Base-by-base conservation (phyloP, 1,140 invertebrate species). In the Papilio machaon region DNA sequence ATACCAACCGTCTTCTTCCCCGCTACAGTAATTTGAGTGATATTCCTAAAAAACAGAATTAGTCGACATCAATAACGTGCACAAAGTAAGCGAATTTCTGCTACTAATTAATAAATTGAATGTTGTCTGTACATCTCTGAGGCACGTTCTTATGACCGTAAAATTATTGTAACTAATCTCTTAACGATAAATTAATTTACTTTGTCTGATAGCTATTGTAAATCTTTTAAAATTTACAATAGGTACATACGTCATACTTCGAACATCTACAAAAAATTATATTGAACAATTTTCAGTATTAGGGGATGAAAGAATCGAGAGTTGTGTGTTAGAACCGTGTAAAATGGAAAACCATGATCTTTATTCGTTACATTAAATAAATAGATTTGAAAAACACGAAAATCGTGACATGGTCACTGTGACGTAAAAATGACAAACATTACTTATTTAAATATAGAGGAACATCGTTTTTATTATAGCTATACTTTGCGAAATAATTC, bases 371-470 rank as follows among this genome's bases (percentile, higher is more conserved):
- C 10, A 30, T 64, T 64, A 70, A 13, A 35, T 70, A 35, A 70
- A 70, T 30, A 70, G 64, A 70, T 70, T 70, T 35, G 64, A 70
- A 70, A 70, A 35, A 35, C 64, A 70, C 64, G 64, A 70, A 70
- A 35, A 35, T 35, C 30, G 64, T 70, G 64, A 30, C 64, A 3
- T 13, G 30, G 13, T 35, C 1, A 17, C 23, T 70, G 4, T 70
- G 11, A 30, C 23, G 13, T 70, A 17, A 30, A 58, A 17, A 17
- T 58, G 7, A 58, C 17, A 58, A 8, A 58, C 54, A 35, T 70
- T 35, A 70, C 13, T 13, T 35, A 35, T 35, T 35, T 70, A 15
- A 70, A 35, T 30, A 70, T 19, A 60, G 4, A 38, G 64, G 64
- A 15, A 35, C 23, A 30, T 30, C 30, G 13, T 64, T 64, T 30